Conservation (phyloP, 2,113 vertebrate genomes). For the Megaceryle maxima region DNA sequence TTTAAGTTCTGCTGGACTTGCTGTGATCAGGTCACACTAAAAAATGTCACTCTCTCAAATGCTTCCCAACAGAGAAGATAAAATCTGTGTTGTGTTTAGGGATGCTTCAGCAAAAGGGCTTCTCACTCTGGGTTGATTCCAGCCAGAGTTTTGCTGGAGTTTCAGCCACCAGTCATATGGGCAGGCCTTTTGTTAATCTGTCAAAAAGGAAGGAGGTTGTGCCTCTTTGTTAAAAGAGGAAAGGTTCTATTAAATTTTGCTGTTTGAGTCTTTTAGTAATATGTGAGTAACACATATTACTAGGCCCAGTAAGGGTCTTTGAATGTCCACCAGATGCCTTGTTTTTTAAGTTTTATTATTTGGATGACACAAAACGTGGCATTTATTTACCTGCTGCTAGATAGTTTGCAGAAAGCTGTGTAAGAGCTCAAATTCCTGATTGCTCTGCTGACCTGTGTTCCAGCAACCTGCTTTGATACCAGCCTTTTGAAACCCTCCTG, state of each 20-base stretch:
- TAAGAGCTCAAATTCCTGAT: not conserved
- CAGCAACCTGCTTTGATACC: not conserved
- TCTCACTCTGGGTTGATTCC: not conserved
- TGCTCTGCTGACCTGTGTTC: not conserved
- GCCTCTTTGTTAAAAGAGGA: not conserved
- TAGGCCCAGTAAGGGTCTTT: not conserved
- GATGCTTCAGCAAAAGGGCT: not conserved
- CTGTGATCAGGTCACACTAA: not conserved
- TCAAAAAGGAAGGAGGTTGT: not conserved
- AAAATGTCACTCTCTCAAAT: not conserved
- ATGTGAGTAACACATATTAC: not conserved
- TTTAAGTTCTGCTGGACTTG: not conserved
- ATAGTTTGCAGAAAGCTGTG: not conserved
- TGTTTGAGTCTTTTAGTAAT: not conserved
- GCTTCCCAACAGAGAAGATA: not conserved
- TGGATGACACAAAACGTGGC: not conserved
- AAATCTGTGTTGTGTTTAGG: not conserved
- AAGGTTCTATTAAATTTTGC: not conserved
- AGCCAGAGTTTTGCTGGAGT: not conserved
- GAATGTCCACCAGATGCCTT: not conserved
- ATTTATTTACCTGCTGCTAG: not conserved
- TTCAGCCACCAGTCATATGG: not conserved
- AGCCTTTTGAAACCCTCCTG: not conserved
- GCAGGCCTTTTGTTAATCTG: not conserved
- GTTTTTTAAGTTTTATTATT: not conserved